Conservation (phyloP, 2,113 vertebrate species). For the Melanostigma gelatinosum region DNA sequence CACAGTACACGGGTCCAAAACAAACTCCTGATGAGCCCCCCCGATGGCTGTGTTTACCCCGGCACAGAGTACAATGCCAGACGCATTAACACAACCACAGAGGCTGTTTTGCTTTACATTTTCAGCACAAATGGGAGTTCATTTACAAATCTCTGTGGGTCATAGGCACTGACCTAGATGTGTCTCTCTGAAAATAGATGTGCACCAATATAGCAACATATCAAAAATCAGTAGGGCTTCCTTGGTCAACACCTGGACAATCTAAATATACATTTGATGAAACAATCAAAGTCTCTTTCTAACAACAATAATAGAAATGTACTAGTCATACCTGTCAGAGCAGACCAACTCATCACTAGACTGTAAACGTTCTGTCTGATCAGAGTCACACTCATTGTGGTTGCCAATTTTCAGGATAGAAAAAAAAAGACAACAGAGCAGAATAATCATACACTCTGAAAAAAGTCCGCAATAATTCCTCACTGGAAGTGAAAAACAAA, state of each 20-base stretch:
- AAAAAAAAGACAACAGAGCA: slow-evolving; percentile 4
- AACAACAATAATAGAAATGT: slow-evolving; percentile 23
- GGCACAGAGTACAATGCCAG: slow-evolving; percentile 46
- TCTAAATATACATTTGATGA: slow-evolving; percentile 23
- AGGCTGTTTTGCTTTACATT: slow-evolving; percentile 14
- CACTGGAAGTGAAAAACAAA: not conserved
- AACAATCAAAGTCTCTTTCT: slow-evolving; percentile 11
- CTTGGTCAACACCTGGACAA: slow-evolving; percentile 1
- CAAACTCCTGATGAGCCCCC: slow-evolving; percentile 58
- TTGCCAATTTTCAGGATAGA: not conserved
- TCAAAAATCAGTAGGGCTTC: slow-evolving; percentile 40
- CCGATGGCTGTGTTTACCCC: slow-evolving; percentile 55
- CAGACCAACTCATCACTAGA: not conserved
- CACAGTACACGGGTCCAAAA: slow-evolving; percentile 71
- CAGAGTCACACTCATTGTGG: not conserved
- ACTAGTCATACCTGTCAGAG: slow-evolving; percentile 1
- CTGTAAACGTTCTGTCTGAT: not conserved
- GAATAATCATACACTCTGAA: not conserved
- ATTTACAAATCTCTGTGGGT: slow-evolving; percentile 27
- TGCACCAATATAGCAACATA: slow-evolving; percentile 35
- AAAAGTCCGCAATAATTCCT: not conserved
- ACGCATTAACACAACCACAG: slow-evolving; percentile 40
- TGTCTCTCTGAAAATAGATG: slow-evolving; percentile 48
- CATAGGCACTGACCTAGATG: slow-evolving; percentile 31
- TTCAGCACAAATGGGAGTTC: slow-evolving; percentile 24